Percentiles rank a stretch among this genome's conserved stretches.
Evolutionary conservation across 2,113 vertebrate genomes (phyloP).

Genomic region (Deroptyus accipitrinus): DNA sequence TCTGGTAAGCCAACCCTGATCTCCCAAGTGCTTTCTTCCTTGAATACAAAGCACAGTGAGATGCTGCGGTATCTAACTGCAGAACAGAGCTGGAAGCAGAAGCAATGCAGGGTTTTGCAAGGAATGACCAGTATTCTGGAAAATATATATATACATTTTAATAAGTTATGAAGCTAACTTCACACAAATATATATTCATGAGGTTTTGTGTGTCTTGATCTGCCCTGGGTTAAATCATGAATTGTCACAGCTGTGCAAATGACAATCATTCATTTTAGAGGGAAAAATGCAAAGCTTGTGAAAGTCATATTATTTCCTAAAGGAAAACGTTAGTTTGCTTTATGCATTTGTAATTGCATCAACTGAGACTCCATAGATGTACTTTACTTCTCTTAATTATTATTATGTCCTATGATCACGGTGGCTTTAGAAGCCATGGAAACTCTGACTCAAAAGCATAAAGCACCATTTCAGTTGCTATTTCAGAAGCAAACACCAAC

Average conservation of each 20-base stretch:
- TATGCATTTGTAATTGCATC: background rate
- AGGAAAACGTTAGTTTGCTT: background rate
- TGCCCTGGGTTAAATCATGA: background rate
- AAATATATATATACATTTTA: background rate
- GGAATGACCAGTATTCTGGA: background rate
- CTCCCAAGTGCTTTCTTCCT: background rate
- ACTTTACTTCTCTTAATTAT: background rate
- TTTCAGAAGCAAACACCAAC: background rate
- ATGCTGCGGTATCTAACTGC: background rate
- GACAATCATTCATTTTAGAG: background rate
- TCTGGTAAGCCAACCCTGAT: background rate
- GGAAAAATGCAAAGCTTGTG: background rate
- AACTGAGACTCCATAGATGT: background rate
- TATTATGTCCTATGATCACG: background rate
- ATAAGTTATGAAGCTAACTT: background rate
- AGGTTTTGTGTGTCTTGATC: background rate
- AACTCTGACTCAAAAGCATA: background rate
- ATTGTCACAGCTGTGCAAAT: background rate
- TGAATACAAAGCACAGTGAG: background rate
- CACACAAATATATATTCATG: background rate
- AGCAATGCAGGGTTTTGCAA: background rate
- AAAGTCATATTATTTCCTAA: background rate
- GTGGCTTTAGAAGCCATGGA: background rate
- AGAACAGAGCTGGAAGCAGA: background rate
- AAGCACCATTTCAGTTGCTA: background rate